phyloP scores from a whole-genome alignment of 1,140 invertebrate species.

The Plectrocnemia conspersa region DNA sequence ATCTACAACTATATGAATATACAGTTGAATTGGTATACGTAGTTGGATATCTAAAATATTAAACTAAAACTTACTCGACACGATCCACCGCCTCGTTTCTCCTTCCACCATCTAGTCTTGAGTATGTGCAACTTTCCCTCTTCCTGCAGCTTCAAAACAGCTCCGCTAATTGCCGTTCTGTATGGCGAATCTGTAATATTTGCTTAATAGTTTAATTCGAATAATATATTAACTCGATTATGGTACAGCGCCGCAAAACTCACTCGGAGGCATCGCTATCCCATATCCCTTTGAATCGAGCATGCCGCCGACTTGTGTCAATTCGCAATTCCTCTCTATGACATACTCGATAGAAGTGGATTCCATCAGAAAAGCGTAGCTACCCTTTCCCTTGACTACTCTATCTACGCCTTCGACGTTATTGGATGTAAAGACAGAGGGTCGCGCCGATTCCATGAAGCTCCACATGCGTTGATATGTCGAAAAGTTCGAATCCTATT shows the following conservation, averaged over 20 bases:
- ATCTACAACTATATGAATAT: not conserved
- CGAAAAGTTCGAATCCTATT: constrained; percentile 86
- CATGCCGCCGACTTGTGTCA: constrained; percentile 85
- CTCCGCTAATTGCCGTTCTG: constrained; percentile 78
- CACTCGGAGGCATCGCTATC: constrained; percentile 88
- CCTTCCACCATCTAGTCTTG: constrained; percentile 95
- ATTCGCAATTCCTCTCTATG: constrained; percentile 83
- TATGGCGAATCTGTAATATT: constrained; percentile 79
- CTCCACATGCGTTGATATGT: constrained; percentile 91
- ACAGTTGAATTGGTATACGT: not conserved
- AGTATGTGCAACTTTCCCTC: constrained; percentile 85
- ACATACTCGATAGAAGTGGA: constrained; percentile 90
- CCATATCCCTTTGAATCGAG: constrained; percentile 91
- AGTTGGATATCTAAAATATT: not conserved
- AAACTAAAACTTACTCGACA: constrained; percentile 61
- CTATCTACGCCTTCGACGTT: constrained; percentile 83
- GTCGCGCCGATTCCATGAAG: constrained; percentile 83
- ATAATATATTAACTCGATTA: too few relatives aligned
- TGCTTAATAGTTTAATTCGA: too few relatives aligned
- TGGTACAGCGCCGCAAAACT: constrained; percentile 43
- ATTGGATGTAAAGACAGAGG: constrained; percentile 77
- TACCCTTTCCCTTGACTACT: constrained; percentile 78
- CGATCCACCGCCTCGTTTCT: constrained; percentile 76
- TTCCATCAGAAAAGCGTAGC: constrained; percentile 91
- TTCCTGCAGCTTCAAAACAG: constrained; percentile 89